Percentiles rank a stretch among this genome's conserved stretches.
These are phyloP conservation scores for Bothrops jararaca DNA, from an alignment of 2,113 vertebrate species.

Conservation along the genomic window DNA sequence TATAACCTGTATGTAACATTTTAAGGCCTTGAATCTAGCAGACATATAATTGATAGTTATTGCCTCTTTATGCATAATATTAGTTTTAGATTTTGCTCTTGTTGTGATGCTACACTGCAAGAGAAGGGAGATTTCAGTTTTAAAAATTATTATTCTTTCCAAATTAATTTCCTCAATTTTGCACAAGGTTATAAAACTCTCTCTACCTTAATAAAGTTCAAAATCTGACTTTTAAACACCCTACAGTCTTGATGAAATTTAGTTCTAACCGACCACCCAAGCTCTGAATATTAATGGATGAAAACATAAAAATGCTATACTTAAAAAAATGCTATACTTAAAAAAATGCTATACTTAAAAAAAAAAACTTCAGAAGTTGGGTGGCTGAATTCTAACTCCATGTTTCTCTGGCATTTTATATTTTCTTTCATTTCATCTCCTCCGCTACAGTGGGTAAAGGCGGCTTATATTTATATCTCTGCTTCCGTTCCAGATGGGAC, in stretches of 20 bases:
- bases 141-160: background rate
- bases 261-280: constrained; percentile 27
- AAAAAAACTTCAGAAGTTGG: constrained; percentile 9
- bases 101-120: constrained; percentile 26
- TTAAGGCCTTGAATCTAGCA: background rate
- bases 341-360: no score
- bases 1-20: background rate
- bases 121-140: background rate
- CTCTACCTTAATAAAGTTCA: background rate
- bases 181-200: background rate
- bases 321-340: no score
- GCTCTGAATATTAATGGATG: background rate
- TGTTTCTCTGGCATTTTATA: background rate
- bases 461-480: constrained; percentile 19
- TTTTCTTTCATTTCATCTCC: constrained; percentile 35
- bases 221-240: background rate
- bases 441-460: constrained; percentile 24
- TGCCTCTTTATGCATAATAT: background rate
- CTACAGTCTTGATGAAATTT: background rate
- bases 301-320: constrained; percentile 23
- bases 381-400: background rate
- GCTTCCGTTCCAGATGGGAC: constrained; percentile 14
- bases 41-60: background rate
- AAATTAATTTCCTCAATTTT: background rate
- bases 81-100: background rate